Percentiles rank a stretch among this genome's conserved stretches.
Conservation (phyloP, 2,888 invertebrate species). For the Strigamia maritima region DNA sequence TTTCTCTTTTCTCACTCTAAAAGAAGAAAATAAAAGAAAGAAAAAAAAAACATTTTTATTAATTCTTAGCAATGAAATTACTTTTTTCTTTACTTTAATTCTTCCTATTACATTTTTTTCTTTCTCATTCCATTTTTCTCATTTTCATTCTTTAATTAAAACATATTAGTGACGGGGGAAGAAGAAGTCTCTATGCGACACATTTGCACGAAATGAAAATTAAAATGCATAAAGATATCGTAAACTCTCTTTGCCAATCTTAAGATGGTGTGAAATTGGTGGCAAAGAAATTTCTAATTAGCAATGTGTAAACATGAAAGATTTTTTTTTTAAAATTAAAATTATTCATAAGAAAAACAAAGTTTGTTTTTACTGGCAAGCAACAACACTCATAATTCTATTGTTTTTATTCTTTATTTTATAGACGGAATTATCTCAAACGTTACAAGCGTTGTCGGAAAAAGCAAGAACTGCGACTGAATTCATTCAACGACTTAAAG, state of each 20-base stretch:
- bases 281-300: too few species aligned
- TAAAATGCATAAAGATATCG: not conserved
- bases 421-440: constrained; percentile 96
- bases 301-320: not conserved
- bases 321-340: too few species aligned
- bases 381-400: too few species aligned
- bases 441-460: constrained; percentile 93
- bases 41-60: too few species aligned
- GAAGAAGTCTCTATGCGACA: not conserved
- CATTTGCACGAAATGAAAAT: not conserved
- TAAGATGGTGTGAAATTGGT: too few species aligned
- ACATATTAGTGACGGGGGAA: constrained; percentile 19
- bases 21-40: too few species aligned
- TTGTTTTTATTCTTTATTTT: constrained; percentile 54
- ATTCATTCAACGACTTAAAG: constrained; percentile 93
- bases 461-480: constrained; percentile 95
- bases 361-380: too few species aligned
- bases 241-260: too few species aligned
- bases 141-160: constrained; percentile 22
- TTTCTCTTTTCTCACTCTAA: too few species aligned
- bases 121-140: not conserved
- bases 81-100: not conserved
- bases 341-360: not conserved
- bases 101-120: not conserved
- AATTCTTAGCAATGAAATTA: not conserved